phyloP scores from a whole-genome alignment of 1,140 invertebrate species.

The Hyposmocoma kahamanoa region DNA sequence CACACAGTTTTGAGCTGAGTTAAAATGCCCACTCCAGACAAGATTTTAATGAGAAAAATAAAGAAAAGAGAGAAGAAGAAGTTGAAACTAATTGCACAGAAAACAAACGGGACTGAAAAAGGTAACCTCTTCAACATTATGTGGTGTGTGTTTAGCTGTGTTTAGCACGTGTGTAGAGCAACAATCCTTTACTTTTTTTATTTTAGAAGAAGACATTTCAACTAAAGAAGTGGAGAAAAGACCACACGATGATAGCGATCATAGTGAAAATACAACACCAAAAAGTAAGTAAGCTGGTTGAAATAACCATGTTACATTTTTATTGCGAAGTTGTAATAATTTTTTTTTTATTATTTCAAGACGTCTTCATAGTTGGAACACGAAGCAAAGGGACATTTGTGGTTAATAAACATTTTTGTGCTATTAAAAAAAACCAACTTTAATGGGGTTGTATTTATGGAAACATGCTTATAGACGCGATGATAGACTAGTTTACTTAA shows the following conservation, averaged over 20 bases:
- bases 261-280: conserved; percentile 15
- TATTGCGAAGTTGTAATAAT: too few species aligned
- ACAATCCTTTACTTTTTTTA: background rate
- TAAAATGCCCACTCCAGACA: conserved; percentile 83
- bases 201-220: conserved; percentile 19
- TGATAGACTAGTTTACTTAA: too few species aligned
- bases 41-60: conserved; percentile 85
- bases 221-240: conserved; percentile 33
- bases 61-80: conserved; percentile 84
- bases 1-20: background rate
- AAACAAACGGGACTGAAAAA: conserved; percentile 58
- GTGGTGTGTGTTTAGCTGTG: background rate
- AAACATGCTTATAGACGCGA: too few species aligned
- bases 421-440: too few species aligned
- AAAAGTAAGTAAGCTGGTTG: conserved; percentile 28
- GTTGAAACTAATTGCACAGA: conserved; percentile 74
- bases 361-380: too few species aligned
- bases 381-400: too few species aligned
- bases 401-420: too few species aligned
- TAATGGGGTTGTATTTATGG: too few species aligned
- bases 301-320: background rate
- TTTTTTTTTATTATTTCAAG: too few species aligned
- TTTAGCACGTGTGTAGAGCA: background rate
- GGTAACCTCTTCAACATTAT: conserved; percentile 33
- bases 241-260: conserved; percentile 25